Evolutionary conservation across 1,140 invertebrate species (phyloP).

Genomic region (Himalopsyche phryganea): DNA sequence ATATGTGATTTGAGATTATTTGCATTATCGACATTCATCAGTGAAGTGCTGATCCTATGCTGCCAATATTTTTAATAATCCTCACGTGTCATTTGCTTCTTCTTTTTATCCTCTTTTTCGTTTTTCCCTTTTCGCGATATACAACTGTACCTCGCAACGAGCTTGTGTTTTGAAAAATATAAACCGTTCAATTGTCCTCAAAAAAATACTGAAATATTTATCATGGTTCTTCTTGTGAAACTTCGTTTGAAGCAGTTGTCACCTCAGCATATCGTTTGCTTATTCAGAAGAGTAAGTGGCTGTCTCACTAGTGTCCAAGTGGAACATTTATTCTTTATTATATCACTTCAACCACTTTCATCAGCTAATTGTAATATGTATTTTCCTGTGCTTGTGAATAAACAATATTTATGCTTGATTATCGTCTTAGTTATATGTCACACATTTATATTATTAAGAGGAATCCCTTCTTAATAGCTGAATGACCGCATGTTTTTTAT

Average conservation of each 20-base stretch:
- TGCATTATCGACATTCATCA: too few species aligned
- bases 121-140: conserved; percentile 49
- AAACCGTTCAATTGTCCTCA: not conserved
- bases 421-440: too few species aligned
- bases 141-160: conserved; percentile 21
- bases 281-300: conserved; percentile 47
- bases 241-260: conserved; percentile 49
- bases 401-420: too few species aligned
- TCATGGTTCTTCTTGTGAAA: conserved; percentile 51
- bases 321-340: too few species aligned
- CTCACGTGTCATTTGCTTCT: conserved; percentile 46
- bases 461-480: too few species aligned
- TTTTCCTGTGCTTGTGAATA: too few species aligned
- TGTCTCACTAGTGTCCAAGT: too few species aligned
- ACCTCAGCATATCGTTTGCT: conserved; percentile 48
- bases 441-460: too few species aligned
- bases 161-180: conserved; percentile 3
- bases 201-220: conserved; percentile 18
- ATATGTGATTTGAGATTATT: too few species aligned
- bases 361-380: too few species aligned
- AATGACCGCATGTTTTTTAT: too few species aligned
- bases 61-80: conserved; percentile 40
- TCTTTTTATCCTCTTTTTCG: conserved; percentile 41
- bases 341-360: too few species aligned
- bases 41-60: conserved; percentile 14